A percentile compares a stretch with the other conserved stretches of the same genome.
phyloP scores from a whole-genome alignment of 2,797 vertebrate species.

The Amphiprion clarkii region DNA sequence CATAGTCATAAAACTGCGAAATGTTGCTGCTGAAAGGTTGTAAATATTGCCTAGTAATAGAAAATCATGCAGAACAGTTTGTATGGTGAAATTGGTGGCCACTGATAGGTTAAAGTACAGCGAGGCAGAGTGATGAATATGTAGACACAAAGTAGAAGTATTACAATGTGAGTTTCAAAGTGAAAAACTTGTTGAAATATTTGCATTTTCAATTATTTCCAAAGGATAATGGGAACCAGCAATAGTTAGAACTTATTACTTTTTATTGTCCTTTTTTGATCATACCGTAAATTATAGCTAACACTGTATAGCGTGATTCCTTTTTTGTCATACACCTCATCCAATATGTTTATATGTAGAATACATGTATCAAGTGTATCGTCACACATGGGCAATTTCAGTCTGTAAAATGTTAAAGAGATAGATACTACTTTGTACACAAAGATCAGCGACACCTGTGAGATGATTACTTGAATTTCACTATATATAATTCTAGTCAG shows the following conservation, averaged over 20 bases:
- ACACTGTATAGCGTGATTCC: not conserved
- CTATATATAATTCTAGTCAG: not conserved
- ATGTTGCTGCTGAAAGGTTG: not conserved
- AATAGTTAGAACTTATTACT: slow-evolving; percentile 26
- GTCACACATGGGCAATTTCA: not conserved
- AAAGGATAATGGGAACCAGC: slow-evolving; percentile 26
- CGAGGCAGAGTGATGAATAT: not conserved
- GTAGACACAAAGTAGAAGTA: not conserved
- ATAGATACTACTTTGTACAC: not conserved
- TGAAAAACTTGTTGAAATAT: slow-evolving; percentile 25
- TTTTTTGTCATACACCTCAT: not conserved
- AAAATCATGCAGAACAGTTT: not conserved
- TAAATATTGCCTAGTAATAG: not conserved
- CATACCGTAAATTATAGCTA: slow-evolving; percentile 19
- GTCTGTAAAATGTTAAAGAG: not conserved
- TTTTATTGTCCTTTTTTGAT: slow-evolving; percentile 20
- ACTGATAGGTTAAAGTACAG: not conserved
- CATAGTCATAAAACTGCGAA: not conserved
- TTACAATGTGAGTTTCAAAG: slow-evolving; percentile 8
- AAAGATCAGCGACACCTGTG: not conserved
- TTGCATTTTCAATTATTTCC: slow-evolving; percentile 23
- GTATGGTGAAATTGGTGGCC: not conserved
- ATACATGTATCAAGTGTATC: not conserved
- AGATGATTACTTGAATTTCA: slow-evolving; percentile 2
- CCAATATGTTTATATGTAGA: not conserved